A percentile compares a stretch with the other conserved stretches of the same genome.
These are phyloP conservation scores for Pedicia rivosa DNA, from an alignment of 2,888 invertebrate genomes.

Conservation along the genomic window DNA sequence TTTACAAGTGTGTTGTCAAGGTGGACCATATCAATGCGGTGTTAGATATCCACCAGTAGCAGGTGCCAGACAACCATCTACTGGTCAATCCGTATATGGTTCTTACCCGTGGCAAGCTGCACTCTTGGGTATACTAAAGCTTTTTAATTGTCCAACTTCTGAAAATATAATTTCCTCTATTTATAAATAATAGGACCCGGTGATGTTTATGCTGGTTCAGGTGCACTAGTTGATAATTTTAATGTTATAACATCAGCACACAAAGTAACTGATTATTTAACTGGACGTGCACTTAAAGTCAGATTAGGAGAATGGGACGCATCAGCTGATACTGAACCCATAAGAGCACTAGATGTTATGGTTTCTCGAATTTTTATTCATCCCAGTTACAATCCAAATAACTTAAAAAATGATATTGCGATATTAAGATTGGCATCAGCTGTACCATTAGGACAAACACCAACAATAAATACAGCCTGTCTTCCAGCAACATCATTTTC, in stretches of 20 bases:
- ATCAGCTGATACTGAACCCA: constrained; percentile 42
- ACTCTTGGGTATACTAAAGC: constrained; percentile 38
- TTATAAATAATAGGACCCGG: no score
- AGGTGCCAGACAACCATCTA: constrained; percentile 22
- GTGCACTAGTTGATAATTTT: constrained; percentile 47
- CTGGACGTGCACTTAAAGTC: constrained; percentile 37
- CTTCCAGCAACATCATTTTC: constrained; percentile 35
- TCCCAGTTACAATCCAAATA: constrained; percentile 49
- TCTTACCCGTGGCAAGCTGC: constrained; percentile 61
- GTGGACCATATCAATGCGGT: constrained; percentile 25
- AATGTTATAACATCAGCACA: constrained; percentile 62
- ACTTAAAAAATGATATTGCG: constrained; percentile 68
- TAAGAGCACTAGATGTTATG: constrained; percentile 44
- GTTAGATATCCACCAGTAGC: constrained; percentile 18
- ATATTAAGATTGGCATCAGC: constrained; percentile 48
- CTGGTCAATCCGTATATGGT: constrained; percentile 46
- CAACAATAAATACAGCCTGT: constrained; percentile 45
- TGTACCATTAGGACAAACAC: constrained; percentile 37
- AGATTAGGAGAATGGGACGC: constrained; percentile 67
- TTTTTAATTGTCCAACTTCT: no score
- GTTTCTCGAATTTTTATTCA: constrained; percentile 42
- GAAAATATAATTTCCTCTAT: no score
- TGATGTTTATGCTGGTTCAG: constrained; percentile 54
- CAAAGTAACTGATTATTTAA: constrained; percentile 37
- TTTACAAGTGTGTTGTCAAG: constrained; percentile 22